A percentile compares a stretch with the other conserved stretches of the same genome.
phyloP scores from a whole-genome alignment of 2,888 invertebrate species.

The Macrosiphum euphorbiae region DNA sequence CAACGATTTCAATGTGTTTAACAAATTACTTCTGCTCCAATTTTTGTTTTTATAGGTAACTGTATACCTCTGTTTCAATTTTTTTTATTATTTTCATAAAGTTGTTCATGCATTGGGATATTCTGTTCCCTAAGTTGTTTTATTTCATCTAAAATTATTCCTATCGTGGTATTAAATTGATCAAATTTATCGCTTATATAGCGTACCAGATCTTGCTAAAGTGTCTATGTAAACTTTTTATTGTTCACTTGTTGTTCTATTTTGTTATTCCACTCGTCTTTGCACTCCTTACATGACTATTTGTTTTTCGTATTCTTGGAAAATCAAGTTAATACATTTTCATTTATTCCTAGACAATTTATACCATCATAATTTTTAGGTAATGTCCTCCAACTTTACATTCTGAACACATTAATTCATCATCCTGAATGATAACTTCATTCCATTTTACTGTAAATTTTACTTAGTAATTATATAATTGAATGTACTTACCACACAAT shows the following conservation, averaged over 20 bases:
- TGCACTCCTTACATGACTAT: neutral
- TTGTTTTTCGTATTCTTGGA: neutral
- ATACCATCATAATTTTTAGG: no score
- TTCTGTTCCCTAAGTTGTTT: neutral
- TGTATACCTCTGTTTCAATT: no score
- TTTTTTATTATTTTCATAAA: neutral
- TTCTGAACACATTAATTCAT: neutral
- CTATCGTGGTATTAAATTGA: neutral
- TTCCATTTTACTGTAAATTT: neutral
- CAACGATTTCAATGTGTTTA: neutral
- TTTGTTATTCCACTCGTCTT: neutral
- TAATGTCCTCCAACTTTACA: neutral
- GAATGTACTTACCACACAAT: no score
- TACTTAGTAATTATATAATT: no score
- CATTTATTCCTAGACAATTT: no score
- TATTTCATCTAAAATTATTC: neutral
- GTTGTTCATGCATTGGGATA: neutral
- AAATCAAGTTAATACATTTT: neutral
- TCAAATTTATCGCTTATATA: neutral
- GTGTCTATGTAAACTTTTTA: neutral
- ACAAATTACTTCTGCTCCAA: neutral
- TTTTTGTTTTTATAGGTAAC: neutral
- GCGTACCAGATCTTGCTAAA: neutral
- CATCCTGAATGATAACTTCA: neutral
- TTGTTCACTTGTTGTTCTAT: neutral